Evolutionary conservation across 2,888 invertebrate genomes (phyloP), one percentile per base, ranked within the genome.

Genomic region (Thera obeliscata): DNA sequence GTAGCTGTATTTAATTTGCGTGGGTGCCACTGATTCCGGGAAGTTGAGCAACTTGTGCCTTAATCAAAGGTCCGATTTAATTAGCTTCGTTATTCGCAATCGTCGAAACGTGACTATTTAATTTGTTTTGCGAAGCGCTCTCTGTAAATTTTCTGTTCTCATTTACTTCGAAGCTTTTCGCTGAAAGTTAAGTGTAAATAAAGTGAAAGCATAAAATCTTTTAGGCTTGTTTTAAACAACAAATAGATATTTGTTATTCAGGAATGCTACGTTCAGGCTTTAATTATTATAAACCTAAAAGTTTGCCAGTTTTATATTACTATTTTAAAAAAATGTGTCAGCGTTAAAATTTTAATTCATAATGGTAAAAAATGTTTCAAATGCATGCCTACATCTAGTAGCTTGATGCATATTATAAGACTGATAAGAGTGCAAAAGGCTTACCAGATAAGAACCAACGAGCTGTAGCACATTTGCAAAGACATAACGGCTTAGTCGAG

Each of bases 71-170:
- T 11, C 52, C 65, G 56, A 41, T 60, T n/a, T 64, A 72, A 68
- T 73, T 64, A 70, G 58, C 65, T 68, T 64, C 48, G 61, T 61
- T 57, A 71, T 66, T 72, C 68, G 58, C 66, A 67, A 71, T 68
- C 55, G 64, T 64, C 54, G 50, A 75, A 73, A 72, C 74, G 69
- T 64, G 74, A 70, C 70, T 73, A 41, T n/a, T 67, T 58, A 69
- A 69, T 71, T 68, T 64, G 66, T 70, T 69, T 71, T 64, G 63
- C 66, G 52, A 66, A 67, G 56, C 35, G 49, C 64, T 55, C 64
- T 9, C 52, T 59, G 52, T 62, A 69, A 71, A 66, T 66, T 62
- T 64, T 57, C 56, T 61, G 63, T 52, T 50, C 22, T 50, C 67
- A 58, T 70, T 69, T 65, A 43, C 57, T 56, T 55, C 54, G 7